A percentile compares a stretch with the other conserved stretches of the same genome.
These are phyloP conservation scores for Dorcus parallelipipedus DNA, from an alignment of 2,888 invertebrate species.

Conservation along the genomic window DNA sequence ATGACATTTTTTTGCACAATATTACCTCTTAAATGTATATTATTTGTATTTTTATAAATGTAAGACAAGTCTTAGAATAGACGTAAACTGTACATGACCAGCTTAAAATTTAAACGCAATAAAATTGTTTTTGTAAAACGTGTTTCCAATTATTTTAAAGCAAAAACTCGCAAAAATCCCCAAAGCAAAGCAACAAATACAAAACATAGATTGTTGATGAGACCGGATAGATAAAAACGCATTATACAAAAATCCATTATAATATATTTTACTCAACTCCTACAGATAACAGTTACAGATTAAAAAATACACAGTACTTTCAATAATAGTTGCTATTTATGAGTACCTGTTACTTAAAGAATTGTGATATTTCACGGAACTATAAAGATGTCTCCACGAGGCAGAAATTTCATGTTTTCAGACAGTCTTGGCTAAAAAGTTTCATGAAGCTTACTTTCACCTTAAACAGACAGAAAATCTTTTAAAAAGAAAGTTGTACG, in stretches of 20 bases:
- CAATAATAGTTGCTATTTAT: background rate
- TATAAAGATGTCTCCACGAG: no score
- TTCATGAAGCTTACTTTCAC: no score
- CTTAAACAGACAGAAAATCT: no score
- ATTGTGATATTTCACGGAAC: no score
- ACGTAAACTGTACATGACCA: background rate
- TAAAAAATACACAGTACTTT: background rate
- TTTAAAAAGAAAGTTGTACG: no score
- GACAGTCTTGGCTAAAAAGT: no score
- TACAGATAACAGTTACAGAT: background rate
- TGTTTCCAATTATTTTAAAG: background rate
- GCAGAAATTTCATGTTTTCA: no score
- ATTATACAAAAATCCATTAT: no score
- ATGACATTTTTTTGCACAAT: background rate
- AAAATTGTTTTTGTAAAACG: background rate
- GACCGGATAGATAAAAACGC: no score
- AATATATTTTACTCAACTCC: no score
- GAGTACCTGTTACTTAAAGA: background rate
- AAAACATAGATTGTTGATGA: background rate
- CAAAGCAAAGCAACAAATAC: background rate
- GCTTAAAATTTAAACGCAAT: no score
- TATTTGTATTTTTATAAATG: slow-evolving; percentile 21
- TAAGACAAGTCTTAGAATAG: slow-evolving; percentile 2
- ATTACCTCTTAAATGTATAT: slow-evolving; percentile 10
- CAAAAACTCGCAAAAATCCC: background rate